Percentiles rank a stretch among this genome's conserved stretches.
phyloP scores from a whole-genome alignment of 2,113 vertebrate species.

The Lepidothrix coronata region DNA sequence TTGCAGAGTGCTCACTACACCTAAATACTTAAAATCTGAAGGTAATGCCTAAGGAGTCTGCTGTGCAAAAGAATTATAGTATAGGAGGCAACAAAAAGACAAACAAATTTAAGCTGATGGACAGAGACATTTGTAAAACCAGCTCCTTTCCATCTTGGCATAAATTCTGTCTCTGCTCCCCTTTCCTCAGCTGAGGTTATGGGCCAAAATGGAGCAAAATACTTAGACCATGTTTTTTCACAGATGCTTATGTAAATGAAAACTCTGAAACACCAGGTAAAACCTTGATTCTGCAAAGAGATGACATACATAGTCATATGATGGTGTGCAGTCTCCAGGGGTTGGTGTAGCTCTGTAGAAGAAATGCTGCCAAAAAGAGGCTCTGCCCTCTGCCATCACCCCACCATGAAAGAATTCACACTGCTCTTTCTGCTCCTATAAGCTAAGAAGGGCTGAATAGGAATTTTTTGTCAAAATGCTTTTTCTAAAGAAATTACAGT shows the following conservation, averaged over 20 bases:
- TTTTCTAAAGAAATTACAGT: background rate
- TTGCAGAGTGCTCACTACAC: background rate
- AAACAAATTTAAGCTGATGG: background rate
- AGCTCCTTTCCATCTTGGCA: background rate
- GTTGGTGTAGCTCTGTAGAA: background rate
- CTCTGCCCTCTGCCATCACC: background rate
- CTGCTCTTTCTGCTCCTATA: background rate
- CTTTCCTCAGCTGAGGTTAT: background rate
- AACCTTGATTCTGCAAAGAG: background rate
- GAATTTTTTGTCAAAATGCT: background rate
- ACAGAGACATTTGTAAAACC: background rate
- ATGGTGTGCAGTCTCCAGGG: too few relatives aligned
- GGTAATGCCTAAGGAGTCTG: background rate
- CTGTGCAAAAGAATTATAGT: background rate
- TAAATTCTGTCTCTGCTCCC: background rate
- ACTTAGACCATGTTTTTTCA: background rate
- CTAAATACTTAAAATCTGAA: background rate
- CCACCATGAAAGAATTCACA: background rate
- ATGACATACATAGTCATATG: background rate
- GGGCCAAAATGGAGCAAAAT: background rate
- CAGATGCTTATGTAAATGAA: background rate
- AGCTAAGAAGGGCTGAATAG: background rate
- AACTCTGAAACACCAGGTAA: background rate
- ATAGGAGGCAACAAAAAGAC: background rate
- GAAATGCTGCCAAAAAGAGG: background rate